Percentiles rank a stretch among this genome's conserved stretches.
These are phyloP conservation scores for Noctua comes DNA, from an alignment of 2,888 invertebrate species.

Conservation along the genomic window DNA sequence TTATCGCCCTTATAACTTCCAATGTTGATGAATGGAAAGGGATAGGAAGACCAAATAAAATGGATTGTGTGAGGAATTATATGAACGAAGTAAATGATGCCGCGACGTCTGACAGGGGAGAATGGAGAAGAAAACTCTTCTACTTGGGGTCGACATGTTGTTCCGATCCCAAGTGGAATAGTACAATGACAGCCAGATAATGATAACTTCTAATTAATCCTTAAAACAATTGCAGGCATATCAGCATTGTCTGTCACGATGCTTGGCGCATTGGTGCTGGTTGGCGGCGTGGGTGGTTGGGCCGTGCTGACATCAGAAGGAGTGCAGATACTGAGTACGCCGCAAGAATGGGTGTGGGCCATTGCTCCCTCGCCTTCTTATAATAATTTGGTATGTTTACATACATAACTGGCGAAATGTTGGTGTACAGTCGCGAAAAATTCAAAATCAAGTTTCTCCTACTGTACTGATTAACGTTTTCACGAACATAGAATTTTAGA, in stretches of 20 bases:
- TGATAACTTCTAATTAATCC: background rate
- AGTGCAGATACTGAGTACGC: conserved; percentile 79
- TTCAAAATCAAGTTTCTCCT: background rate
- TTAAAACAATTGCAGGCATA: conserved; percentile 75
- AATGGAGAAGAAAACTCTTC: no score
- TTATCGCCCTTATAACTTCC: no score
- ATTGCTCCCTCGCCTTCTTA: conserved; percentile 80
- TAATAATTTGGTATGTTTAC: conserved; percentile 79
- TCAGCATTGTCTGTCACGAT: conserved; percentile 83
- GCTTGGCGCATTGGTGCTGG: conserved; percentile 82
- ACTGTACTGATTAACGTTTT: background rate
- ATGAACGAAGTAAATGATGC: no score
- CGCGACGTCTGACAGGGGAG: no score
- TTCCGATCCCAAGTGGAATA: background rate
- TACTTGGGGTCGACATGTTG: background rate
- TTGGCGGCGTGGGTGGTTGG: conserved; percentile 88
- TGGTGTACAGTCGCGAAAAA: background rate
- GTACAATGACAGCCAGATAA: background rate
- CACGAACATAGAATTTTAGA: background rate
- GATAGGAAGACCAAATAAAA: no score
- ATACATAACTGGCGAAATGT: background rate
- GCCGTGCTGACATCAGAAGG: conserved; percentile 85
- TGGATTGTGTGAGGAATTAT: no score
- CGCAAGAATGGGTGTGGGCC: conserved; percentile 87
- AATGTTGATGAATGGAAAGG: no score